A percentile compares a stretch with the other conserved stretches of the same genome.
Conservation (phyloP, 2,113 vertebrate genomes). For the Dasyurus viverrinus region DNA sequence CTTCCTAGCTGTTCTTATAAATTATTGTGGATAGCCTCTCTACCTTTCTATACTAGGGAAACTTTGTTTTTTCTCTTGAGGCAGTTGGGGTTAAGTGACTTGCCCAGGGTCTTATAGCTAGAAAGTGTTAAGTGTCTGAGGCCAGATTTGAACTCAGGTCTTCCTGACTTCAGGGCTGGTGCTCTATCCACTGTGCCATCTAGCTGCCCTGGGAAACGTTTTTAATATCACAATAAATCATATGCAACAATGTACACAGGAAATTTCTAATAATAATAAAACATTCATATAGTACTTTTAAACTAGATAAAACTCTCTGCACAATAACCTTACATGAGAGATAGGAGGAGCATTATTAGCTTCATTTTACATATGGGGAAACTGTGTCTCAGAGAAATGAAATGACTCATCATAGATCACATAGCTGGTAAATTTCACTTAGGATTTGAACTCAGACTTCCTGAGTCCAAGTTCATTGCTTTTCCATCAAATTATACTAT, state of each 20-base stretch:
- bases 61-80: background rate
- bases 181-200: no score
- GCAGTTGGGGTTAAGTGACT: no score
- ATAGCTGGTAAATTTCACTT: background rate
- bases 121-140: no score
- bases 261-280: background rate
- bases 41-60: background rate
- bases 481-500: background rate
- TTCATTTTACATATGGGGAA: background rate
- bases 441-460: background rate
- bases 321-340: background rate
- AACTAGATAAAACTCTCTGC: background rate
- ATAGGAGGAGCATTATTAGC: background rate
- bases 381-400: background rate
- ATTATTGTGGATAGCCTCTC: background rate
- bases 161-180: no score
- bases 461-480: background rate
- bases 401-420: background rate
- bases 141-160: no score
- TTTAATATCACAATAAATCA: background rate
- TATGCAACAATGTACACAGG: background rate
- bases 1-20: background rate
- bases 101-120: no score
- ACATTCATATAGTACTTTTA: background rate
- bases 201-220: no score